Conservation (phyloP, 1,140 invertebrate genomes). For the Drosophila mayri region DNA sequence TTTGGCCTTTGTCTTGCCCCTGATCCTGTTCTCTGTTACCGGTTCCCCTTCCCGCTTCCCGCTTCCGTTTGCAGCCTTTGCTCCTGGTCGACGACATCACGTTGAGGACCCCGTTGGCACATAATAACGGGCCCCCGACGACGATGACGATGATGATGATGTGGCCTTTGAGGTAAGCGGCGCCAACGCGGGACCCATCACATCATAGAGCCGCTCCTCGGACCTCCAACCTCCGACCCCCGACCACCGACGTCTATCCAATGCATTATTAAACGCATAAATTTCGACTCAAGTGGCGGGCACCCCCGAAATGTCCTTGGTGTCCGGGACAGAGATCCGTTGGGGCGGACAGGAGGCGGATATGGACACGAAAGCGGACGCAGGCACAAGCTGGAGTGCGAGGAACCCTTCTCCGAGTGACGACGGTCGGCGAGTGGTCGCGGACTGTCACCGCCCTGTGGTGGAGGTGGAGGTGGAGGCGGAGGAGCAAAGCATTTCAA, state of each 20-base stretch:
- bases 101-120: conserved; percentile 79
- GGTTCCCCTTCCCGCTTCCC: background rate
- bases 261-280: conserved; percentile 67
- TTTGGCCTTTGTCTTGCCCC: conserved; percentile 29
- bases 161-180: conserved; percentile 55
- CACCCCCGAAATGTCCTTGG: conserved; percentile 27
- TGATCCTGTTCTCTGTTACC: background rate
- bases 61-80: background rate
- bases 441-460: conserved; percentile 17
- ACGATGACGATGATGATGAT: conserved; percentile 42
- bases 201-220: background rate
- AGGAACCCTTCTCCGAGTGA: conserved; percentile 13
- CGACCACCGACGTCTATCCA: conserved; percentile 13
- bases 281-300: conserved; percentile 46
- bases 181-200: conserved; percentile 33
- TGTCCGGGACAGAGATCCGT: conserved; percentile 35
- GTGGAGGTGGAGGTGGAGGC: background rate
- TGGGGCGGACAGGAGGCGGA: conserved; percentile 14
- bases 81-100: conserved; percentile 46
- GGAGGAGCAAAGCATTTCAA: conserved; percentile 30
- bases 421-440: conserved; percentile 44
- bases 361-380: conserved; percentile 1
- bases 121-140: conserved; percentile 59
- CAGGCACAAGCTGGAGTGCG: background rate
- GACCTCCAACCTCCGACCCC: background rate